phyloP scores from a whole-genome alignment of 2,888 invertebrate genomes.

The Limnephilus lunatus region DNA sequence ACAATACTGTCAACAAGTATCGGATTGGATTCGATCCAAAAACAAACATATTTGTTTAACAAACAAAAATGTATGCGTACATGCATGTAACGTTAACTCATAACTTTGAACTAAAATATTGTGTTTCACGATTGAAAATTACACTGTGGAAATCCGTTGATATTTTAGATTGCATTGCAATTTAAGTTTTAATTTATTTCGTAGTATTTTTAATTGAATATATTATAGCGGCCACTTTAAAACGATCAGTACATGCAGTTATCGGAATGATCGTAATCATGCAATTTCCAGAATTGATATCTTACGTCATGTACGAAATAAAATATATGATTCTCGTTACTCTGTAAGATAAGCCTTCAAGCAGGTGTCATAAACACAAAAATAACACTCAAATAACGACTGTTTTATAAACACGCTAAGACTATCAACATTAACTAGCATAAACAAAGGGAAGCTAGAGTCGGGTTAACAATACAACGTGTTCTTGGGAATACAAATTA shows the following conservation, averaged over 20 bases:
- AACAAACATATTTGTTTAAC: too few species aligned
- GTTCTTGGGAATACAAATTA: not conserved
- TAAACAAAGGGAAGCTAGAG: not conserved
- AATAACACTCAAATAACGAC: not conserved
- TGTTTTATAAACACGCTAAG: not conserved
- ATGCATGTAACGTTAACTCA: not conserved
- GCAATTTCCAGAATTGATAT: slow-evolving; percentile 20
- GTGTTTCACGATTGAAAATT: not conserved
- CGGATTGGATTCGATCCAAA: not conserved
- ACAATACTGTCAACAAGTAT: not conserved
- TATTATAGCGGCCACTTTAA: not conserved
- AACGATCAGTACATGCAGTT: not conserved
- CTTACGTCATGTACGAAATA: not conserved
- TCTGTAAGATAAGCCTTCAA: slow-evolving; percentile 10
- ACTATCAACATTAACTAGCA: not conserved
- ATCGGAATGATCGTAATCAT: not conserved
- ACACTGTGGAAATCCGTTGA: not conserved
- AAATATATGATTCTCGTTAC: not conserved
- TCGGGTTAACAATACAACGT: not conserved
- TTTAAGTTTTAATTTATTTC: not conserved
- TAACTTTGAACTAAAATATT: not conserved
- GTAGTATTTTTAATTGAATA: not conserved
- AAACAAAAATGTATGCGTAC: not conserved
- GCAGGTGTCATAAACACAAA: not conserved
- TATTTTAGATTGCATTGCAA: not conserved